Percentiles rank a stretch among this genome's conserved stretches.
Conservation (phyloP, 2,888 invertebrate genomes). For the Strigamia transsilvanica region DNA sequence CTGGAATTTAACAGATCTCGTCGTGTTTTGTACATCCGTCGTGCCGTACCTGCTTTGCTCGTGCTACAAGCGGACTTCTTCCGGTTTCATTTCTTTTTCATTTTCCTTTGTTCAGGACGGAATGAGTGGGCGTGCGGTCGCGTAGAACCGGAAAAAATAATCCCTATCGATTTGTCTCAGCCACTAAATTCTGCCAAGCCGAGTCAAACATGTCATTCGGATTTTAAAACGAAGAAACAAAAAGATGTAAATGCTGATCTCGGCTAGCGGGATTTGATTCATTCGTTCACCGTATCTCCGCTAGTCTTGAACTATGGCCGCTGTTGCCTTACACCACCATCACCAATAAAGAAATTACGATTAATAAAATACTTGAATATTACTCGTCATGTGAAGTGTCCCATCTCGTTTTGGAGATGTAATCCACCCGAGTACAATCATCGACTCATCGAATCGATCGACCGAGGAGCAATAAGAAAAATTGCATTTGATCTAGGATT, state of each 20-base stretch:
- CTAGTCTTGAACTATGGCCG: constrained; percentile 30
- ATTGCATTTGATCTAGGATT: too few relatives aligned
- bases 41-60: constrained; percentile 27
- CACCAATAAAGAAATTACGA: neutral
- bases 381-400: neutral
- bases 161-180: neutral
- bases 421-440: neutral
- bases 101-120: neutral
- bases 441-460: too few relatives aligned
- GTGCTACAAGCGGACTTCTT: neutral
- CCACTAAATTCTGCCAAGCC: too few relatives aligned
- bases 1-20: constrained; percentile 13
- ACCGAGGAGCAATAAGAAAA: neutral
- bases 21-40: constrained; percentile 17
- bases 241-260: too few relatives aligned
- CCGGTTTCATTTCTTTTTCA: neutral
- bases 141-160: neutral
- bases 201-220: too few relatives aligned
- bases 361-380: neutral
- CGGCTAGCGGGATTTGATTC: too few relatives aligned
- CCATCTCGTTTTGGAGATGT: constrained; percentile 28
- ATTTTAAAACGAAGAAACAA: too few relatives aligned
- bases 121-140: constrained; percentile 15
- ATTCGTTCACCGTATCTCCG: neutral
- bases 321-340: constrained; percentile 26